These are phyloP conservation scores for Drosophila arawakana DNA, from an alignment of 1,140 invertebrate species.

Conservation along the genomic window DNA sequence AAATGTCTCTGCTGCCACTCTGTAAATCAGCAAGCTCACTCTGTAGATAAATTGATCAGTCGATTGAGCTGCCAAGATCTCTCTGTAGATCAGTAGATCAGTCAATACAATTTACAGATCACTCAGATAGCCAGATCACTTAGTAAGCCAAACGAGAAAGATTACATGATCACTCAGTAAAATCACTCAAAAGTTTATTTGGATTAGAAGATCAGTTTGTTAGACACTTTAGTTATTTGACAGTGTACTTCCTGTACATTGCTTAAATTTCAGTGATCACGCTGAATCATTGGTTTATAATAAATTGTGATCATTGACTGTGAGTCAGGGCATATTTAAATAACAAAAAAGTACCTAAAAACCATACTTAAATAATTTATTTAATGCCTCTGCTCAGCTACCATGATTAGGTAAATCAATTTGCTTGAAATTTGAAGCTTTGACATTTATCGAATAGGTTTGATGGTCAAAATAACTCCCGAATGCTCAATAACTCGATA, in stretches of 20 bases:
- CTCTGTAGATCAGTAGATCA: slow-evolving; percentile 1
- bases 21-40: slow-evolving; percentile 12
- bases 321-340: slow-evolving; percentile 25
- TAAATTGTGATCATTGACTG: slow-evolving; percentile 13
- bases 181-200: neutral
- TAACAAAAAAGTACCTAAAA: slow-evolving; percentile 3
- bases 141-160: slow-evolving; percentile 6
- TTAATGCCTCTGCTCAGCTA: neutral
- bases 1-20: slow-evolving; percentile 2
- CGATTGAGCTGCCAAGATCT: slow-evolving; percentile 1
- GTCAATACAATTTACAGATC: slow-evolving; percentile 2
- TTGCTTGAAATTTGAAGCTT: slow-evolving; percentile 50
- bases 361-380: no score
- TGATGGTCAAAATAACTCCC: slow-evolving; percentile 51
- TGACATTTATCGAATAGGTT: neutral
- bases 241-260: slow-evolving; percentile 6
- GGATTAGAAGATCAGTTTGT: neutral
- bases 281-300: slow-evolving; percentile 21
- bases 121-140: slow-evolving; percentile 12
- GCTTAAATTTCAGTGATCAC: neutral
- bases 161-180: slow-evolving; percentile 7
- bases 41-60: slow-evolving; percentile 9
- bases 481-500: slow-evolving; percentile 34
- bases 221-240: slow-evolving; percentile 5
- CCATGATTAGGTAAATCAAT: slow-evolving; percentile 1